phyloP scores from a whole-genome alignment of 2,797 vertebrate genomes.

The Antennarius maculatus region DNA sequence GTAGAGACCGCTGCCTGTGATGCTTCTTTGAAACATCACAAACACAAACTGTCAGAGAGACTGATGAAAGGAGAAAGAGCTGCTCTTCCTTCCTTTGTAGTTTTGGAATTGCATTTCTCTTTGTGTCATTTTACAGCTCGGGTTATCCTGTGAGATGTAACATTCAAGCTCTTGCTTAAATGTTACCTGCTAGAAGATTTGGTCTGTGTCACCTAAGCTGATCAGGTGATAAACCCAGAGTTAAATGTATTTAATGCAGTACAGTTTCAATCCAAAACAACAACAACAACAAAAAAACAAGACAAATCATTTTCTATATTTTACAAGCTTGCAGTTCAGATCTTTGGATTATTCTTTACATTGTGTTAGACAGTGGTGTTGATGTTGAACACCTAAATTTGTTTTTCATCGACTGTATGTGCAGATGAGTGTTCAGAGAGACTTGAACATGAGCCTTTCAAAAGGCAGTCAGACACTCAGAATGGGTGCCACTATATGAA shows the following conservation, averaged over 20 bases:
- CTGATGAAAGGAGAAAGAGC: conserved; percentile 37
- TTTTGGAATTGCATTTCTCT: conserved; percentile 26
- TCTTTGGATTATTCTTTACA: background rate
- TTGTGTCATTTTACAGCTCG: conserved; percentile 3
- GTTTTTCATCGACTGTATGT: background rate
- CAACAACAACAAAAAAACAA: background rate
- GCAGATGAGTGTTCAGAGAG: conserved; percentile 10
- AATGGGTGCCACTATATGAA: background rate
- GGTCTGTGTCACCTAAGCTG: background rate
- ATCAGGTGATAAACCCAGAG: conserved; percentile 6
- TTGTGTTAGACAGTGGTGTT: background rate
- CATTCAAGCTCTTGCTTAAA: background rate
- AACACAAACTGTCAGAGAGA: conserved; percentile 21
- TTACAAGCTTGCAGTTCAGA: background rate
- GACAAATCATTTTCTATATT: background rate
- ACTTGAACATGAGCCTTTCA: background rate
- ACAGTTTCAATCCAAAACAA: too few species aligned
- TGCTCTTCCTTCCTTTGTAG: conserved; percentile 25
- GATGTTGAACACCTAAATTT: background rate
- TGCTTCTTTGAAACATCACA: conserved; percentile 19
- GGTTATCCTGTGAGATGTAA: conserved; percentile 5
- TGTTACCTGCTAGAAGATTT: background rate
- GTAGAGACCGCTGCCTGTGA: conserved; percentile 18
- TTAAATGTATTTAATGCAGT: background rate
- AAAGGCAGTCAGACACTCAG: conserved; percentile 4